These are phyloP conservation scores for Philereme transversata DNA, from an alignment of 2,888 invertebrate genomes.

Conservation along the genomic window DNA sequence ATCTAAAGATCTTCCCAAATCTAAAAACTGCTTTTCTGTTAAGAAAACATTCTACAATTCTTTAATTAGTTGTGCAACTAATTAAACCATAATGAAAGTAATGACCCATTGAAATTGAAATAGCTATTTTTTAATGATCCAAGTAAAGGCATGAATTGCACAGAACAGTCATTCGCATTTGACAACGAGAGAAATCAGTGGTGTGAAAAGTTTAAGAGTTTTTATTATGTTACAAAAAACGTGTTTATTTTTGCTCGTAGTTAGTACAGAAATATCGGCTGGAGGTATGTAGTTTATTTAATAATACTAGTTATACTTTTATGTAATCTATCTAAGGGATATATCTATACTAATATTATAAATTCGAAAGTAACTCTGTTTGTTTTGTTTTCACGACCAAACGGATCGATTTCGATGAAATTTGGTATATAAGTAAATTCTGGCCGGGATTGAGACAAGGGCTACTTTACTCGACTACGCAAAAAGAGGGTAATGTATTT, in stretches of 20 bases:
- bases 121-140: constrained; percentile 10
- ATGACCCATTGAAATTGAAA: constrained; percentile 23
- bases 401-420: too few species aligned
- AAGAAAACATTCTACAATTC: too few species aligned
- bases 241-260: constrained; percentile 5
- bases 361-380: too few species aligned
- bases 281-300: constrained; percentile 12
- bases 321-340: not conserved
- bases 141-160: constrained; percentile 12
- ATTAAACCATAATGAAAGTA: constrained; percentile 25
- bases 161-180: constrained; percentile 32
- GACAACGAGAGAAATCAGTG: constrained; percentile 14
- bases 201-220: constrained; percentile 7
- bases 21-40: too few species aligned
- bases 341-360: too few species aligned
- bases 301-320: not conserved
- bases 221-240: constrained; percentile 18
- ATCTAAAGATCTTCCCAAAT: too few species aligned
- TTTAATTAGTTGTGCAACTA: constrained; percentile 12
- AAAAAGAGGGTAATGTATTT: too few species aligned
- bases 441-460: too few species aligned
- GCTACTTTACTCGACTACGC: too few species aligned
- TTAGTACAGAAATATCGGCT: constrained; percentile 12
- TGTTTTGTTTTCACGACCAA: too few species aligned
- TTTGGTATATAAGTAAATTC: too few species aligned